Conservation (phyloP, 2,888 invertebrate species). For the Disparrhopalites patrizii region DNA sequence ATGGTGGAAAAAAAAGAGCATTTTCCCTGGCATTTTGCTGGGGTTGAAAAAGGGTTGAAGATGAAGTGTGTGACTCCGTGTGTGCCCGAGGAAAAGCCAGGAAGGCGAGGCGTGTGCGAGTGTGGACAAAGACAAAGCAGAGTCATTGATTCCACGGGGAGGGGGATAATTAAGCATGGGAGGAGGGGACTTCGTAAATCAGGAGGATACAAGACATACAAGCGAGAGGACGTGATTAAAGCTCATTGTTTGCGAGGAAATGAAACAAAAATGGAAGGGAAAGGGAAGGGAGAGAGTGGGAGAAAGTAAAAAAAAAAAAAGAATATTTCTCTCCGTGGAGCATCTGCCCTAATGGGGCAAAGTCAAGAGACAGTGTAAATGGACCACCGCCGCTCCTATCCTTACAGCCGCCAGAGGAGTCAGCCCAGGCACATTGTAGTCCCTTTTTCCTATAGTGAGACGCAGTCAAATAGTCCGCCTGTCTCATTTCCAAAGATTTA, state of each 20-base stretch:
- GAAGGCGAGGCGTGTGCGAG: too few species aligned
- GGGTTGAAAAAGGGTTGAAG: too few species aligned
- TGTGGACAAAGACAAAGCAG: too few species aligned
- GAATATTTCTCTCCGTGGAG: too few species aligned
- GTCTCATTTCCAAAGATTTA: constrained; percentile 5
- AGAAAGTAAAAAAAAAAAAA: not conserved
- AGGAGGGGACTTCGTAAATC: too few species aligned
- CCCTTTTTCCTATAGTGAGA: not conserved
- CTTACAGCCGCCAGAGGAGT: not conserved
- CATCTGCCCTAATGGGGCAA: too few species aligned
- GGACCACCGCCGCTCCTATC: not conserved
- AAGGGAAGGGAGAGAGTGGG: not conserved
- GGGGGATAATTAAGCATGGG: too few species aligned
- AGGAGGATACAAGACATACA: not conserved
- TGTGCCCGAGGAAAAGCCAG: too few species aligned
- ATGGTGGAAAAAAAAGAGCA: too few species aligned
- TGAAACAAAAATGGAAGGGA: not conserved
- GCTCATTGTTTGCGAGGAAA: not conserved
- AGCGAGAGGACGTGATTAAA: not conserved
- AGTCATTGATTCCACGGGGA: too few species aligned
- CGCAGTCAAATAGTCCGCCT: constrained; percentile 1
- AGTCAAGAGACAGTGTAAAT: not conserved
- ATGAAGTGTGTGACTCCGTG: too few species aligned
- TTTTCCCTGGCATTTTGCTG: too few species aligned
- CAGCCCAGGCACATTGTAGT: not conserved